phyloP scores from a whole-genome alignment of 2,113 vertebrate species.

The Alaudala cheleensis region DNA sequence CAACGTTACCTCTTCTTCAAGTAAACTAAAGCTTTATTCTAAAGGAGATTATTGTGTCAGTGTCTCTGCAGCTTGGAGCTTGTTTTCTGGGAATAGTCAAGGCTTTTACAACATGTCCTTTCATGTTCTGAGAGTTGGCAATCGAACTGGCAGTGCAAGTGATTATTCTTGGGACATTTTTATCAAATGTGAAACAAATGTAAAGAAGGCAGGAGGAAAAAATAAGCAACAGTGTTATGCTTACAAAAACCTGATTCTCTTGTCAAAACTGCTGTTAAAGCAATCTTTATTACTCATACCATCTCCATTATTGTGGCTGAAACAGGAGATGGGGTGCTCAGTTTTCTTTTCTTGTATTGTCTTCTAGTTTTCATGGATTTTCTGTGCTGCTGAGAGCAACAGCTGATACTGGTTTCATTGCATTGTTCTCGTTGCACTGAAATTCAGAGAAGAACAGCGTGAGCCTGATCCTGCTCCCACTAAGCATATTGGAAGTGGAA shows the following conservation, averaged over 20 bases:
- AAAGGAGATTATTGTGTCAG: conserved; percentile 26
- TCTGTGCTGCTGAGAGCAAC: neutral
- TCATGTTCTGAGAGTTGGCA: conserved; percentile 66
- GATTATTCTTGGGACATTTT: conserved; percentile 35
- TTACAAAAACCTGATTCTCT: neutral
- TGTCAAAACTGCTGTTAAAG: neutral
- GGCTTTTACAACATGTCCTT: conserved; percentile 41
- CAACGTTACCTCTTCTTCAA: neutral
- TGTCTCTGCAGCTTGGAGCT: conserved; percentile 40
- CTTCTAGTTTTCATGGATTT: neutral
- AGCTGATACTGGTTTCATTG: neutral
- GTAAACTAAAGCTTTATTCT: conserved; percentile 34
- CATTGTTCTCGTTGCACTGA: neutral
- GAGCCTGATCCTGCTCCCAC: neutral
- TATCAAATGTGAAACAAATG: conserved; percentile 26
- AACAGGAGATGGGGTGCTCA: neutral
- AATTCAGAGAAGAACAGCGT: neutral
- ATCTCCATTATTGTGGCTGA: neutral
- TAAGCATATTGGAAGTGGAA: conserved; percentile 11
- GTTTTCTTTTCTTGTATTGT: neutral
- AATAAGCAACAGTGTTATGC: neutral
- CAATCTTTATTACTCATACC: neutral
- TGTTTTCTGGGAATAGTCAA: conserved; percentile 31
- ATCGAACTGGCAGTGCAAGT: neutral
- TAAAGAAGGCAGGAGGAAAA: neutral